Conservation (phyloP, 2,888 invertebrate genomes). For the Marasmarcha lunaedactyla region DNA sequence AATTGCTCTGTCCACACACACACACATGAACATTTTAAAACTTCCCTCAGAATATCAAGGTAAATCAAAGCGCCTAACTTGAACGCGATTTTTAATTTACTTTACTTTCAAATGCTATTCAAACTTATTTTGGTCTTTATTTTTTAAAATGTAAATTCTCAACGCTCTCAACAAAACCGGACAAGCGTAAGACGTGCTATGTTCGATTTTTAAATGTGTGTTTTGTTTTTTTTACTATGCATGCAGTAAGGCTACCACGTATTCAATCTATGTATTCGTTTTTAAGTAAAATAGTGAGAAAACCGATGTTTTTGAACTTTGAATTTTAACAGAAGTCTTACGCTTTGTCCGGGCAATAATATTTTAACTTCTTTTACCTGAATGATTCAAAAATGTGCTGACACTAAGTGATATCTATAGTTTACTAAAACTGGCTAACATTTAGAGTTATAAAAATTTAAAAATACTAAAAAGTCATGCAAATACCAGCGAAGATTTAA, state of each 20-base stretch:
- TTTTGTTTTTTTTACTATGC: conserved; percentile 9
- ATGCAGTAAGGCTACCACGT: no score
- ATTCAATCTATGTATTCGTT: no score
- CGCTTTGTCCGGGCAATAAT: conserved; percentile 48
- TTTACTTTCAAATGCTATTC: conserved; percentile 17
- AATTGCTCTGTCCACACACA: conserved; percentile 89
- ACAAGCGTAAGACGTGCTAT: conserved; percentile 56
- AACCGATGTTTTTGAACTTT: no score
- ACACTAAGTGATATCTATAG: conserved; percentile 56
- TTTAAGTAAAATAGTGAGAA: neutral
- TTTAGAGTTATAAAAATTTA: conserved; percentile 42
- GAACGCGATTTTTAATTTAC: conserved; percentile 14
- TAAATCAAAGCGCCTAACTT: conserved; percentile 51
- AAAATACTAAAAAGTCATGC: conserved; percentile 55
- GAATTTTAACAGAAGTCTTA: no score
- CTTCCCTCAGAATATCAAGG: conserved; percentile 28
- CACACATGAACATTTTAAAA: conserved; percentile 35
- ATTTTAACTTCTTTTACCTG: conserved; percentile 43
- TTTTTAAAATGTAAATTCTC: conserved; percentile 58
- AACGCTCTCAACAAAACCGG: conserved; percentile 68
- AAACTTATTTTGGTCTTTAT: conserved; percentile 12
- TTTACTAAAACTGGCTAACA: conserved; percentile 46
- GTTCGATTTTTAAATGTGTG: conserved; percentile 20
- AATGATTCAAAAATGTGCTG: conserved; percentile 59
- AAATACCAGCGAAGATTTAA: conserved; percentile 60